Percentiles rank a stretch among this genome's conserved stretches.
phyloP scores from a whole-genome alignment of 2,113 vertebrate genomes.

The Capreolus pygargus region DNA sequence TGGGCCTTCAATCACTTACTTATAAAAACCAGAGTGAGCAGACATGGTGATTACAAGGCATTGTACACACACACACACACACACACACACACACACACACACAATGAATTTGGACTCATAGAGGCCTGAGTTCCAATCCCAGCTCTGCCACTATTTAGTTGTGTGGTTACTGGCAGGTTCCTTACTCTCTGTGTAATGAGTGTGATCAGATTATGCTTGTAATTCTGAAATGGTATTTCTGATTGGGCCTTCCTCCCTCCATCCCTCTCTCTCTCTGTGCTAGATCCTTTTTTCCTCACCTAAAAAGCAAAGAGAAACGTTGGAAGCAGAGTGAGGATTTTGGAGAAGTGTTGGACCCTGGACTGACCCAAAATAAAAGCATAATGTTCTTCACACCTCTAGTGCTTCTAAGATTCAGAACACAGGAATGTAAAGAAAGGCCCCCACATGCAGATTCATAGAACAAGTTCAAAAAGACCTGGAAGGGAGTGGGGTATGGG shows the following conservation, averaged over 20 bases:
- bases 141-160: background rate
- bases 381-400: background rate
- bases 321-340: background rate
- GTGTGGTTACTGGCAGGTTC: background rate
- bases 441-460: background rate
- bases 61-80: no score
- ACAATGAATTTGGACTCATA: background rate
- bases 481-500: no score
- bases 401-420: background rate
- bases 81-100: background rate
- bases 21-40: background rate
- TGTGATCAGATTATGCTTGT: background rate
- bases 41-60: background rate
- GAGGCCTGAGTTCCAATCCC: background rate
- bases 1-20: background rate
- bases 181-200: background rate
- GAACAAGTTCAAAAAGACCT: background rate
- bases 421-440: rapidly evolving
- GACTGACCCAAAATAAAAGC: background rate
- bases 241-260: background rate
- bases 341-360: background rate
- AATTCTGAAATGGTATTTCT: background rate
- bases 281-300: background rate
- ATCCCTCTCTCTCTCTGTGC: background rate
- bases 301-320: background rate